Evolutionary conservation across 1,140 invertebrate species (phyloP).

Genomic region (Planococcus citri): DNA sequence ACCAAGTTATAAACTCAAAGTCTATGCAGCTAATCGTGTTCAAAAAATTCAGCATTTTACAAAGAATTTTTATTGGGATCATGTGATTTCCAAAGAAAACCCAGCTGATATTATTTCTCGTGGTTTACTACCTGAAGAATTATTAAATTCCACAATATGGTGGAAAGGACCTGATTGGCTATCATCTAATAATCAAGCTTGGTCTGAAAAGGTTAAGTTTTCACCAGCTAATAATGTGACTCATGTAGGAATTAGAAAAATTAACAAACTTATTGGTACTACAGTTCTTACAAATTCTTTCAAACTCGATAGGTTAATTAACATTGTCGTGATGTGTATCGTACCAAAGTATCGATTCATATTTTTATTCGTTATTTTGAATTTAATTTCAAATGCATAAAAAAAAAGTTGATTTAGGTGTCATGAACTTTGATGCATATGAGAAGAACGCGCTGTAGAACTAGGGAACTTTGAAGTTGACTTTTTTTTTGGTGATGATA

Average conservation of each 20-base stretch:
- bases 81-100: background rate
- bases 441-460: too few relatives aligned
- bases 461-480: too few relatives aligned
- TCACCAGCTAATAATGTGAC: conserved; percentile 29
- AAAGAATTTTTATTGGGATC: background rate
- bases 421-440: too few relatives aligned
- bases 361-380: too few relatives aligned
- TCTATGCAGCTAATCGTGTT: conserved; percentile 22
- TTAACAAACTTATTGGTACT: background rate
- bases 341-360: too few relatives aligned
- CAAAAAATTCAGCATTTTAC: conserved; percentile 14
- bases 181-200: background rate
- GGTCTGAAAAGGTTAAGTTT: background rate
- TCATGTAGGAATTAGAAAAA: conserved; percentile 27
- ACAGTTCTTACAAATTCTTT: too few relatives aligned
- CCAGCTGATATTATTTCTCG: conserved; percentile 18
- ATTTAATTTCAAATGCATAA: too few relatives aligned
- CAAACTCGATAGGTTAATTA: too few relatives aligned
- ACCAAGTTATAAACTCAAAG: background rate
- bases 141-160: conserved; percentile 23
- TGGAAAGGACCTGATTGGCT: conserved; percentile 27
- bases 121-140: background rate
- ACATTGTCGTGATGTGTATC: too few relatives aligned
- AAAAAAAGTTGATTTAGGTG: too few relatives aligned
- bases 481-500: too few relatives aligned